Base-by-base conservation (phyloP, 2,888 invertebrate species). In the Drosophila parthenogenetica region DNA sequence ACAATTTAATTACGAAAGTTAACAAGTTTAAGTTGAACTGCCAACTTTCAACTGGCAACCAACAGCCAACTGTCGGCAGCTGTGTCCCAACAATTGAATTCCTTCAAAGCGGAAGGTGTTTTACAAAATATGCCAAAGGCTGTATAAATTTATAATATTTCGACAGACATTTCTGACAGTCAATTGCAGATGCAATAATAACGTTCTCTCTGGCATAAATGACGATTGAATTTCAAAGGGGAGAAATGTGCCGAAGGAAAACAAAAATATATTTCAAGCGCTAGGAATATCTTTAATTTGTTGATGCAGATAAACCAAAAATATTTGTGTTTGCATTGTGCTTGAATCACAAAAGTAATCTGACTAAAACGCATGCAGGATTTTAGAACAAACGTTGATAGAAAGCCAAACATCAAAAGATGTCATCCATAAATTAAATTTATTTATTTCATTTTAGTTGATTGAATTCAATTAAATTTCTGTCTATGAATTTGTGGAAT, bases 1-100 rank as follows among this genome's bases (percentile, higher is more conserved):
- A 89, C 81, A 79, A 88, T 90, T 90, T 88, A 90, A 90, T 90
- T 90, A 90, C 78, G 58, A 77, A 77, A 81, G 79, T 79, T 84
- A 85, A 85, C 81, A 81, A 83, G 87, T 73, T 81, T 81, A 85
- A 77, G 65, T 77, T 66, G 63, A 79, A 73, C 81, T 79, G 65
- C 58, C 64, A 68, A 48, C 58, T 58, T 22, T 25, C 39, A 77
- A 37, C 54, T 57, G 57, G 19, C 54, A 29, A 14, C n/a, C 14
- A 13, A 59, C 45, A 48, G 43, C 58, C 43, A 58, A 29, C 8
- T 8, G 55, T 60, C 48, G 40, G n/a, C 45, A 59, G 57, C 57
- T 43, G 11, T 19, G 45, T 46, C 48, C 11, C 49, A 57, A 57
- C 59, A 63, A 54, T 60, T 61, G 63, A 77, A 67, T 67, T 75